phyloP scores from a whole-genome alignment of 2,888 invertebrate genomes.

The Oeneis ivallda region DNA sequence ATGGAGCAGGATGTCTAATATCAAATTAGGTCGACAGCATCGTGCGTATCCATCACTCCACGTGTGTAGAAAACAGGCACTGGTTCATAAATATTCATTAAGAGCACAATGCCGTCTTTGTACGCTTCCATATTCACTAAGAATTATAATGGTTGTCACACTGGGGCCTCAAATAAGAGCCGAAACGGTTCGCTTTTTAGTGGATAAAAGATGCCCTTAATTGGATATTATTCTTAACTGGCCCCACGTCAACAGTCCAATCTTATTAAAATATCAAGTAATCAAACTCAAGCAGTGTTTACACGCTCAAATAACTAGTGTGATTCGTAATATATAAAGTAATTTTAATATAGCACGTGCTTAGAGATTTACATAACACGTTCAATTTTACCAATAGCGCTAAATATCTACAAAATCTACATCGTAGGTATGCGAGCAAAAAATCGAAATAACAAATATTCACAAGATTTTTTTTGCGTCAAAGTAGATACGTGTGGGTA shows the following conservation, averaged over 20 bases:
- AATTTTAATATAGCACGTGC: no score
- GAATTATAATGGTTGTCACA: conserved; percentile 80
- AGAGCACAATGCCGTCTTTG: conserved; percentile 74
- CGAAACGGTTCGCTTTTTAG: conserved; percentile 74
- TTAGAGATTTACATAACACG: neutral
- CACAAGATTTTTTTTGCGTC: no score
- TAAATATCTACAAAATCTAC: conserved; percentile 62
- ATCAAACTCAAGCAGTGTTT: no score
- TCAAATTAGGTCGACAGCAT: conserved; percentile 73
- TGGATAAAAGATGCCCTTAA: conserved; percentile 64
- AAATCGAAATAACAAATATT: no score
- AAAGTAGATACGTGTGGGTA: conserved; percentile 29
- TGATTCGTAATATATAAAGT: no score
- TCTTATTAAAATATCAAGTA: no score
- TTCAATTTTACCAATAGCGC: conserved; percentile 49
- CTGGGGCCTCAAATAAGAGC: conserved; percentile 74
- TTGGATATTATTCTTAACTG: no score
- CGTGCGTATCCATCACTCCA: conserved; percentile 77
- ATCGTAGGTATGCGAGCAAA: conserved; percentile 52
- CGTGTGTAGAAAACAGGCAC: conserved; percentile 75
- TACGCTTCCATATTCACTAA: conserved; percentile 74
- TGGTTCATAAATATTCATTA: conserved; percentile 79
- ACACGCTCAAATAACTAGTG: no score
- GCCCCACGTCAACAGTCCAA: no score
- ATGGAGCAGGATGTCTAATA: conserved; percentile 46